These are phyloP conservation scores for Cydia splendana DNA, from an alignment of 1,140 invertebrate species.

Conservation along the genomic window DNA sequence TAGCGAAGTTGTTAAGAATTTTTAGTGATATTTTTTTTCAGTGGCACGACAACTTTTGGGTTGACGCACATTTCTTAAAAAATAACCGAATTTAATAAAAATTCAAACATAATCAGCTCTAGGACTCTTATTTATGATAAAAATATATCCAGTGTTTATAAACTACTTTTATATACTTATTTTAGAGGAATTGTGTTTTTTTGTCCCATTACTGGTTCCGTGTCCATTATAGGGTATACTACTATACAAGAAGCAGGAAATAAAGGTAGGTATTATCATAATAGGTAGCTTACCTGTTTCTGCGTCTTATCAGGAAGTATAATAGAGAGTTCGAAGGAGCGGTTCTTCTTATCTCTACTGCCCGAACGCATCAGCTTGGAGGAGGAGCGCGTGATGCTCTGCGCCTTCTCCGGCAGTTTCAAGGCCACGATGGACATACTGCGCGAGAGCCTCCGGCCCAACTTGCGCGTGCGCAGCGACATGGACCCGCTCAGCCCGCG, in stretches of 20 bases:
- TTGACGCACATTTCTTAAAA: no score
- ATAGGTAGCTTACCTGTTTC: constrained; percentile 71
- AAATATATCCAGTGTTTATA: no score
- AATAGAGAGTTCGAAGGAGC: constrained; percentile 77
- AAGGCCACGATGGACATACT: constrained; percentile 80
- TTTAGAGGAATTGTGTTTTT: no score
- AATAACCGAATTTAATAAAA: no score
- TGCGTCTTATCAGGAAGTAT: constrained; percentile 81
- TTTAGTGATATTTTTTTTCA: no score
- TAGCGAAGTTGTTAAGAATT: no score
- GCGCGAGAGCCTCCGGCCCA: constrained; percentile 78
- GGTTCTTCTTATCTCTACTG: constrained; percentile 66
- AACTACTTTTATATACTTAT: no score
- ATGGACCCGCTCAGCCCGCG: constrained; percentile 70
- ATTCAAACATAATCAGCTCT: no score
- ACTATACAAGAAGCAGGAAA: not conserved
- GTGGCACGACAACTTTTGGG: no score
- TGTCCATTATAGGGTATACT: no score
- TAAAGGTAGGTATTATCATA: not conserved
- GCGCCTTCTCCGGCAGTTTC: constrained; percentile 77
- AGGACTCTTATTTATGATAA: no score
- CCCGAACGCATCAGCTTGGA: constrained; percentile 64
- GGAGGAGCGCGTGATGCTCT: constrained; percentile 68
- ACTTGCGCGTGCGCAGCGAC: constrained; percentile 74
- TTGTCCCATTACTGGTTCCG: no score